Base-by-base conservation (phyloP, 2,888 invertebrate species). In the Drosophila subsilvestris region DNA sequence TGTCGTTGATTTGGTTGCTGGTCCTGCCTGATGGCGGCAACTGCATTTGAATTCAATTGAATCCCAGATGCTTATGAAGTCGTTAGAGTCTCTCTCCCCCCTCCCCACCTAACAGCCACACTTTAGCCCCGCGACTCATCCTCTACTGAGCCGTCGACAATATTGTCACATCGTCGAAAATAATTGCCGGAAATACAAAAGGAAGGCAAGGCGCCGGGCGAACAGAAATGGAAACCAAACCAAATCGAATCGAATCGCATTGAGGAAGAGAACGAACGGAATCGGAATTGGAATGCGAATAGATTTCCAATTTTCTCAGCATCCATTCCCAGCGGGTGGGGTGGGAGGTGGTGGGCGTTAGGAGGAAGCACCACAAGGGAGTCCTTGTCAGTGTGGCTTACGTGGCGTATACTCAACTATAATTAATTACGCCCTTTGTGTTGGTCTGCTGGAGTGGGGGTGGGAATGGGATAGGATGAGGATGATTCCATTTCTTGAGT, bases 101-200 rank as follows among this genome's bases (percentile, higher is more conserved):
- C 53, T 32, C 22, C 62, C 22, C 25, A 22, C n/a, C 14, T 48
- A 32, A 6, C 43, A 43, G n/a, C 12, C 14, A 43, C 10, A 37
- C 18, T 12, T 14, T 12, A 32, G 18, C 51, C 0, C 42, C 22
- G 18, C 12, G 47, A 20, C 59, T 37, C 25, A 25, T 25, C 59
- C 63, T 44, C 18, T 14, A 37, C 14, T 14, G 37, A 14, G 42
- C 59, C 57, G 65, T 43, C 66, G 56, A 63, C 76, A 68, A 63
- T 75, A 73, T 80, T 72, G 83, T 86, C 81, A 85, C 79, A 87
- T 87, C 84, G 76, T 86, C 78, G 76, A 83, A 84, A 88, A 84
- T 84, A 84, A 84, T 88, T 84, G 84, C 79, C 88, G 85, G 88
- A 85, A 84, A 85, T 80, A 88, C 88, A 88, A 85, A 88, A 75